Evolutionary conservation across 2,113 vertebrate species (phyloP), one percentile per base, ranked within the genome.

Genomic region (Bufo gargarizans): DNA sequence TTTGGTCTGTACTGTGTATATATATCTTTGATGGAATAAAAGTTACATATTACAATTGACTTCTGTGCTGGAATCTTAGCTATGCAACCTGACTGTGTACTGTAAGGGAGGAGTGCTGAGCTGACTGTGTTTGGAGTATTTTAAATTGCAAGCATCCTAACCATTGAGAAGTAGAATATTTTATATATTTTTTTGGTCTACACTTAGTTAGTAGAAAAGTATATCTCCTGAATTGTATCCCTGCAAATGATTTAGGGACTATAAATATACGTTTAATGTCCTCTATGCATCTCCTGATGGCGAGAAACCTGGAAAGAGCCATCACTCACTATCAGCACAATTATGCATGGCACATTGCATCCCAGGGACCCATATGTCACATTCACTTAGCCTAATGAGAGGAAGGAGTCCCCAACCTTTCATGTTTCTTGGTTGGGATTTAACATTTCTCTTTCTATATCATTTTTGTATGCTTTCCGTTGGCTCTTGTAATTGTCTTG

Each of bases 281-380:
- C 81, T 88, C 87, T n/a, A 88, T 83, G 79, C 22, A 65, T 88
- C 71, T 83, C 86, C 87, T 83, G 69, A 83, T 88, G 87, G 49
- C 61, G 69, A 87, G 65, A 87, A 87, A 87, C 78, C 63, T 87
- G 77, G 86, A 87, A 88, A 88, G 80, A 88, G 80, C 87, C 80
- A 88, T 88, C 87, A 88, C 87, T 88, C 87, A 83, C 80, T 77
- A 83, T 88, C 87, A 88, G 65, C 65, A 82, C 79, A 88, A 89
- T 89, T 78, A 89, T 89, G 82, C 81, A 89, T 84, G 87, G 82
- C 87, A 84, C 81, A 89, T 78, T 89, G 72, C 72, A 84, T 89
- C 87, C 81, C 72, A 69, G 87, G 58, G 87, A 84, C 81, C 82
- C 74, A 84, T 89, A 89, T 84, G 82, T 84, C 87, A 89, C 72